Evolutionary conservation across 1,140 invertebrate genomes (phyloP).

Genomic region (Wasmannia auropunctata): DNA sequence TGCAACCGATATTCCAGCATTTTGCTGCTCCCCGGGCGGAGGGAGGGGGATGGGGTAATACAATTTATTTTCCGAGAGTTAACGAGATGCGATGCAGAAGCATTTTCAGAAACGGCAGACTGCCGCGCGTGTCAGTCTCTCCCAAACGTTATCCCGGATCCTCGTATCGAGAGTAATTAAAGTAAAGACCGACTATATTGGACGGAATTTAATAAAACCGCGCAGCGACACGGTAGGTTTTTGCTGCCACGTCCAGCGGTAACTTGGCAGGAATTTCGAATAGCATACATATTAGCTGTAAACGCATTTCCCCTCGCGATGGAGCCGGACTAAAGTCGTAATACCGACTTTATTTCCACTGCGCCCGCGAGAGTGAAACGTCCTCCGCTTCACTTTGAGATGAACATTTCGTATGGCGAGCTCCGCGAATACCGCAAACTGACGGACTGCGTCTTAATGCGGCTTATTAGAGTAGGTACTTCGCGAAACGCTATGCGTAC

Average conservation of each 20-base stretch:
- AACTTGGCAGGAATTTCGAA: constrained; percentile 28
- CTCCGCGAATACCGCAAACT: constrained; percentile 58
- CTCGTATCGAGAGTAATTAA: constrained; percentile 50
- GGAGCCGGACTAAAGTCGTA: constrained; percentile 17
- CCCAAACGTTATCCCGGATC: constrained; percentile 27
- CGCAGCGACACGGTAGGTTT: constrained; percentile 32
- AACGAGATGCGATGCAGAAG: constrained; percentile 46
- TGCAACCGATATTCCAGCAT: constrained; percentile 45
- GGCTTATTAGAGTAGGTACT: constrained; percentile 65
- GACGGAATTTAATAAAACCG: constrained; percentile 28
- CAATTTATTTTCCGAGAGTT: constrained; percentile 44
- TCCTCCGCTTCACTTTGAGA: constrained; percentile 37
- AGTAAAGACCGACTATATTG: constrained; percentile 24
- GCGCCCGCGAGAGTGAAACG: constrained; percentile 28
- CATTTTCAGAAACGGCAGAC: constrained; percentile 42
- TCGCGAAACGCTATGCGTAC: background rate
- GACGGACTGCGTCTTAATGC: constrained; percentile 39
- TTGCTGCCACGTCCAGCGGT: constrained; percentile 10
- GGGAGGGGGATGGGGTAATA: background rate
- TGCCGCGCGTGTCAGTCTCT: constrained; percentile 16
- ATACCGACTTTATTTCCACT: constrained; percentile 46
- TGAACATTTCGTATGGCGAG: constrained; percentile 44
- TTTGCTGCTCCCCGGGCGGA: background rate
- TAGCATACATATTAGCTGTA: constrained; percentile 47
- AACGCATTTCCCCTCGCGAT: constrained; percentile 50